Evolutionary conservation across 2,797 vertebrate species (phyloP), one percentile per base, ranked within the genome.

Genomic region (Hippoglossus hippoglossus): DNA sequence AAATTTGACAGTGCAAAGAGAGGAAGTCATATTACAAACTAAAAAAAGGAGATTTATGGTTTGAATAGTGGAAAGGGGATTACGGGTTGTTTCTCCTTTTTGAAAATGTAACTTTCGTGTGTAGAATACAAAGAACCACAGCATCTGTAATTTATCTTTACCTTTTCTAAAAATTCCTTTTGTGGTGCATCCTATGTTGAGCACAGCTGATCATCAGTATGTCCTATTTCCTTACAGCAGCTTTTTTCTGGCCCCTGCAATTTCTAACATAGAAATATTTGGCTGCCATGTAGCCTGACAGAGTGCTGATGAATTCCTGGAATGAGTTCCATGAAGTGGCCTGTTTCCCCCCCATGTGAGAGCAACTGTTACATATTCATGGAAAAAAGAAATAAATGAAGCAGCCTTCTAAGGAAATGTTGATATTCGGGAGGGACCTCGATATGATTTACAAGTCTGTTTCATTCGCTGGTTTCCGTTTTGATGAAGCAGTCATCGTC

Each of bases 341-440:
- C 81, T 77, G 78, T 87, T 88, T 87, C 75, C 67, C 86, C 79
- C 44, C 18, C 81, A 77, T 89, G 87, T 79, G 87, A 87, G 81
- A 83, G 83, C 74, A 67, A 77, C 84, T 81, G 86, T 89, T 90
- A 92, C 90, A 92, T 92, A 91, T 92, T 86, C 86, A 90, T 86
- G 85, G 84, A 67, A 75, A 75, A 81, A 87, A 39, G 11, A 91
- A 90, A 91, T 87, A 88, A 92, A 91, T 87, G 85, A 91, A 89
- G 77, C 79, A 3, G 73, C 72, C 80, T 91, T 89, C 88, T 80
- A 82, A 89, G 83, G 85, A 90, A 89, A 87, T 86, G 85, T 90
- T 87, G 81, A 87, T 85, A 79, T 82, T 83, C 58, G 62, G 82
- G 68, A 85, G 81, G 68, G 83, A 86, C 70, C 64, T 82, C 73